These are phyloP conservation scores for Darevskia mixta DNA, from an alignment of 2,797 vertebrate genomes.

Conservation along the genomic window DNA sequence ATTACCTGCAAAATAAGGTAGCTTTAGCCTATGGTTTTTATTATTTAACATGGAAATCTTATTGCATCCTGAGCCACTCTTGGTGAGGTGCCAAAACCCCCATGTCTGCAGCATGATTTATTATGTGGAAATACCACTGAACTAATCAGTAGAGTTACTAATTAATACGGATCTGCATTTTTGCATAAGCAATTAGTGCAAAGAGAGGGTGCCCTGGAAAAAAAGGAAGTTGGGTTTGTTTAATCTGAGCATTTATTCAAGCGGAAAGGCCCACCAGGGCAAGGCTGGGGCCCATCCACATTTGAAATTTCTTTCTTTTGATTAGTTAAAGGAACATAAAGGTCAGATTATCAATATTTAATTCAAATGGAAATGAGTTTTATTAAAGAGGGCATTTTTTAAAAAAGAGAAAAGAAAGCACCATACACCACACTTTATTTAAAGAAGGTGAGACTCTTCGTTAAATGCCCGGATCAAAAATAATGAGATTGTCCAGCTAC, in stretches of 20 bases:
- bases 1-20: conserved; percentile 83
- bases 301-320: conserved; percentile 81
- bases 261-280: conserved; percentile 84
- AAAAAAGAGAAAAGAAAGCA: conserved; percentile 25
- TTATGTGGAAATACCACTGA: conserved; percentile 87
- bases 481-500: conserved; percentile 75
- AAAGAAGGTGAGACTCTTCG: conserved; percentile 72
- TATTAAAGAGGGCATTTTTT: conserved; percentile 75
- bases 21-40: conserved; percentile 80
- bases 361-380: conserved; percentile 82
- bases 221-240: conserved; percentile 86
- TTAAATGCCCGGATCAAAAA: conserved; percentile 76
- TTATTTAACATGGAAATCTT: conserved; percentile 84
- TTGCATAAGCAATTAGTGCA: conserved; percentile 92
- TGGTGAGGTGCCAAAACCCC: conserved; percentile 86
- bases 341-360: conserved; percentile 90
- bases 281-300: conserved; percentile 78
- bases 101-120: conserved; percentile 88
- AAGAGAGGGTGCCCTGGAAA: conserved; percentile 83
- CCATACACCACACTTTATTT: conserved; percentile 74
- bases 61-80: conserved; percentile 81
- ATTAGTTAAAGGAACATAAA: conserved; percentile 86
- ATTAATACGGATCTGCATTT: conserved; percentile 94
- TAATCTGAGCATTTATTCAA: conserved; percentile 85
- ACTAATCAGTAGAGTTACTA: conserved; percentile 91